Evolutionary conservation across 2,888 invertebrate genomes (phyloP), one percentile per base, ranked within the genome.

Genomic region (Micoletzkya japonica): DNA sequence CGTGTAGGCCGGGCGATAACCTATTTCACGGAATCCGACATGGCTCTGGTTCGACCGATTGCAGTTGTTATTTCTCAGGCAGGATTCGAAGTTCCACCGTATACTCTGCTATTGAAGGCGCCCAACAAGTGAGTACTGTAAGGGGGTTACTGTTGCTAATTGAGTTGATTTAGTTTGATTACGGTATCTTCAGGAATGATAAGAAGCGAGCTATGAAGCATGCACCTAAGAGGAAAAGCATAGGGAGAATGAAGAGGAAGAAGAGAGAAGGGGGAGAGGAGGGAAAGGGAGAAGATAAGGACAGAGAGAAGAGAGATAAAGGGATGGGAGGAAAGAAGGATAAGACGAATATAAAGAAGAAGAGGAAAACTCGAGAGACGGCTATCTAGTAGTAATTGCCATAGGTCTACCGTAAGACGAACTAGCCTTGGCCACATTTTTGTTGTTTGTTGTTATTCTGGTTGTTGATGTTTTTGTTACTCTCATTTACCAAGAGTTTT

Each of bases 21-120:
- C 0, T 95, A 93, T 88, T 97, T 95, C 87, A 95, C 96, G 0
- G 90, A 92, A 83, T 90, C 92, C 39, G 97, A 98, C 87, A 90
- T 91, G n/a, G 89, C 44, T 20, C 32, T 93, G 87, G 89, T 97
- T 7, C 89, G 93, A 85, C 92, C 92, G 82, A 94, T 97, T 86
- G 95, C 95, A 0, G 91, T 92, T 69, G 91, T 96, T 52, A 91
- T 97, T 87, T 90, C 91, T 82, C 91, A 92, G 82, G 94, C 96
- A 0, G 96, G 96, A 0, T 94, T 95, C 85, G 90, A 91, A 17
- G 93, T 97, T 0, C 61, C 61, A 44, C 61, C 61, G 28, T 97
- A 93, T 87, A 93, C 95, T 91, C 87, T 95, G 75, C 88, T 85
- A 61, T 80, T 88, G 69, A 85, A 86, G 70, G 84, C 85, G 73